Evolutionary conservation across 2,113 vertebrate species (phyloP).

Genomic region (Tauraco erythrolophus): DNA sequence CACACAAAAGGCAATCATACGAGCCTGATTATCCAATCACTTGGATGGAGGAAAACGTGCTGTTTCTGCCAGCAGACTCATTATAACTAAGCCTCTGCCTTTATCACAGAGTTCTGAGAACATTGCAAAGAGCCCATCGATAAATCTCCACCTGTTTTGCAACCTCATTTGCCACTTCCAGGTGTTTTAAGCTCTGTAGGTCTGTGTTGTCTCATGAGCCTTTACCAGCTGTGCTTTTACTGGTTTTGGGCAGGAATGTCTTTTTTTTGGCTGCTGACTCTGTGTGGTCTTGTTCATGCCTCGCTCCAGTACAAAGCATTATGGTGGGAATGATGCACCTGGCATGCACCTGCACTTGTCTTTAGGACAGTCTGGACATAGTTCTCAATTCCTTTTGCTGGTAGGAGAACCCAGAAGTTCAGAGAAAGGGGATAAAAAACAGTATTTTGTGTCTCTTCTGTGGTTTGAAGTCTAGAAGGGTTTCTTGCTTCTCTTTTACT

Average conservation of each 20-base stretch:
- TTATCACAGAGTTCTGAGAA: neutral
- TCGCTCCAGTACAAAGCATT: accelerated
- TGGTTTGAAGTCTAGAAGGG: neutral
- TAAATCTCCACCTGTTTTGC: neutral
- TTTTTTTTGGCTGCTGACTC: neutral
- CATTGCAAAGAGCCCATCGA: neutral
- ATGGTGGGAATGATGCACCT: accelerated
- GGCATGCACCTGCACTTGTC: neutral
- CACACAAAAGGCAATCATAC: constrained; percentile 61
- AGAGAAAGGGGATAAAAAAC: neutral
- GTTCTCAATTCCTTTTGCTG: neutral
- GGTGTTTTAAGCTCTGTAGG: neutral
- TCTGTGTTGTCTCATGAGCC: neutral
- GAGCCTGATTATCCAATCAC: constrained; percentile 66
- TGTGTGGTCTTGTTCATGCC: accelerated
- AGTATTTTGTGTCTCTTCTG: neutral
- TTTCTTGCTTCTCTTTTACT: neutral
- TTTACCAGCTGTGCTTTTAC: neutral
- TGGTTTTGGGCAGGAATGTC: neutral
- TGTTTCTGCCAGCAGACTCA: neutral
- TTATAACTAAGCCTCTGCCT: neutral
- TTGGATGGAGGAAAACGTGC: neutral
- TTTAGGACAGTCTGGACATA: neutral
- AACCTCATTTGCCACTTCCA: neutral
- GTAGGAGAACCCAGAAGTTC: neutral